Evolutionary conservation across 2,888 invertebrate species (phyloP).

Genomic region (Drosophila limbata): DNA sequence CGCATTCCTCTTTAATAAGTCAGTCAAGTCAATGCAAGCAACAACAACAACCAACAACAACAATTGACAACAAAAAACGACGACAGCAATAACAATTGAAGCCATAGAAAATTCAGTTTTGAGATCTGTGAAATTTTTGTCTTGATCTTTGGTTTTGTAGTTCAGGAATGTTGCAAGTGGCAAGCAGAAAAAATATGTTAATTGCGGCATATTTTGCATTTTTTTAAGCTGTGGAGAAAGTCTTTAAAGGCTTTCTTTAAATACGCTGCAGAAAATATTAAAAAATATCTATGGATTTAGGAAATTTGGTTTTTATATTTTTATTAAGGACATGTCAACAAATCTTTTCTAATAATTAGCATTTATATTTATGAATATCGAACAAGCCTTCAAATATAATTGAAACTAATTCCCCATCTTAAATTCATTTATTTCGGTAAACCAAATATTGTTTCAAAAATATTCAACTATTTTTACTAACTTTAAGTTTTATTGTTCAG

Average conservation of each 20-base stretch:
- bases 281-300: background rate
- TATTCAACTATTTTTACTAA: no score
- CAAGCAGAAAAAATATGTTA: slow-evolving; percentile 9
- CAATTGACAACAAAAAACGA: slow-evolving; percentile 5
- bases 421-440: no score
- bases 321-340: no score
- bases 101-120: slow-evolving; percentile 12
- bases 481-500: no score
- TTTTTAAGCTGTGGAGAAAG: background rate
- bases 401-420: no score
- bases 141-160: slow-evolving; percentile 26
- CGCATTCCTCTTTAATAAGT: slow-evolving; percentile 63
- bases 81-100: slow-evolving; percentile 12
- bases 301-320: background rate
- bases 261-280: background rate
- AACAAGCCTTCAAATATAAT: no score
- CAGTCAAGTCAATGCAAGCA: slow-evolving; percentile 39
- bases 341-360: no score
- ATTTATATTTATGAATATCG: no score
- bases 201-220: slow-evolving; percentile 12
- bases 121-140: slow-evolving; percentile 19
- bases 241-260: background rate
- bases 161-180: slow-evolving; percentile 23
- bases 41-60: slow-evolving; percentile 7
- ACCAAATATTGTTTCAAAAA: no score